Evolutionary conservation across 2,113 vertebrate genomes (phyloP).

Genomic region (Corvus moneduloides): DNA sequence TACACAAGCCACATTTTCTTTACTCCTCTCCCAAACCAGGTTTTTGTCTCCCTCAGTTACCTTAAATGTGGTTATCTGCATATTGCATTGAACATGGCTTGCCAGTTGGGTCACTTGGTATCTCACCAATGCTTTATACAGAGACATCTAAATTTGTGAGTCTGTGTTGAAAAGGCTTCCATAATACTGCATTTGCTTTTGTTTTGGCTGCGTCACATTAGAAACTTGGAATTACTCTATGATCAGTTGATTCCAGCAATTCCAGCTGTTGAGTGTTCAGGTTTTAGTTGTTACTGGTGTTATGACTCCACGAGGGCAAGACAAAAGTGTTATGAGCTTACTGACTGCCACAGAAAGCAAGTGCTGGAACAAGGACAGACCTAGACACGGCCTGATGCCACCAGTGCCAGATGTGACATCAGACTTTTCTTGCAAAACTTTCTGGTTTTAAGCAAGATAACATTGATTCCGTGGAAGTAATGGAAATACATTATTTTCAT

Average conservation of each 20-base stretch:
- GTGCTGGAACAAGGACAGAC: not conserved
- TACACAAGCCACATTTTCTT: not conserved
- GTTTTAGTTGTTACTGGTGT: not conserved
- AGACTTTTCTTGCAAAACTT: not conserved
- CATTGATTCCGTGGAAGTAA: not conserved
- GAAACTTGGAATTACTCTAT: not conserved
- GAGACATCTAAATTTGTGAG: not conserved
- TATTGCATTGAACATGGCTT: not conserved
- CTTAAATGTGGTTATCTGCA: not conserved
- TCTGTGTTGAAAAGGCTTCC: not conserved
- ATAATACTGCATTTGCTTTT: not conserved
- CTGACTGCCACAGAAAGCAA: not conserved
- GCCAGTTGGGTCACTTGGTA: not conserved
- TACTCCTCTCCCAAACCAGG: not conserved
- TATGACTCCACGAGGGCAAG: not conserved
- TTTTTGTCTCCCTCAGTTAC: not conserved
- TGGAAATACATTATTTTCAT: constrained; percentile 8
- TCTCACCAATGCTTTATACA: not conserved
- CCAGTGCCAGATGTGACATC: not conserved
- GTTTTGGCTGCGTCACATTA: not conserved
- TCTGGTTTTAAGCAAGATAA: constrained; percentile 28
- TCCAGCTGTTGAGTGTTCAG: not conserved
- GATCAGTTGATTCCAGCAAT: not conserved
- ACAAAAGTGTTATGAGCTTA: not conserved
- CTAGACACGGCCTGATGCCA: not conserved